Evolutionary conservation across 2,113 vertebrate genomes (phyloP).

Genomic region (Camelus bactrianus): DNA sequence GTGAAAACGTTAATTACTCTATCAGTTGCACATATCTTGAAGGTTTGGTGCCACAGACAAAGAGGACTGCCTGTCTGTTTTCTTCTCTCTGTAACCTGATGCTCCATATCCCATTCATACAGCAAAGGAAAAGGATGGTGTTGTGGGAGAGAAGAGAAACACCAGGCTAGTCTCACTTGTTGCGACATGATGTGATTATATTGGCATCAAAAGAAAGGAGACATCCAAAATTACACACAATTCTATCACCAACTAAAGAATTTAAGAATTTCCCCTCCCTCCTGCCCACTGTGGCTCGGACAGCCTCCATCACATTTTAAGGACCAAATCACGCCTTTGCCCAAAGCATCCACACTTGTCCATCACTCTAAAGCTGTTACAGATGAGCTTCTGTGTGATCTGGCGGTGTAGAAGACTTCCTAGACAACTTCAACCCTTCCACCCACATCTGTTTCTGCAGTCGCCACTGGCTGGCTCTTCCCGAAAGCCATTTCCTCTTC

Average conservation of each 20-base stretch:
- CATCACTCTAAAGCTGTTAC: not conserved
- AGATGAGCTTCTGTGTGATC: not conserved
- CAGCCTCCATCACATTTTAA: not conserved
- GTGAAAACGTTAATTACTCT: not conserved
- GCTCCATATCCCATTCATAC: not conserved
- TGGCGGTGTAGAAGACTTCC: not conserved
- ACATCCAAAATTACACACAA: not conserved
- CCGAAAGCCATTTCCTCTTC: not conserved
- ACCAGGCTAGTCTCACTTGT: not conserved
- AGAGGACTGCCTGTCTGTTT: not conserved
- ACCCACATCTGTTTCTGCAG: rapidly evolving
- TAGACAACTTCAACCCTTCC: not conserved
- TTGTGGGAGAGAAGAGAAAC: not conserved
- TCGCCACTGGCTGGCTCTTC: not conserved
- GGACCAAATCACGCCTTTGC: not conserved
- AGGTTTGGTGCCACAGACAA: not conserved
- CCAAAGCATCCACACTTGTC: not conserved
- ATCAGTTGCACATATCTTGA: too few species aligned
- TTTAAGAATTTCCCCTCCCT: not conserved
- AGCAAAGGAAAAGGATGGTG: not conserved
- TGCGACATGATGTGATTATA: not conserved
- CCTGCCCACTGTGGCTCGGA: not conserved
- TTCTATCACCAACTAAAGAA: not conserved
- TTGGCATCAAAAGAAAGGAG: not conserved
- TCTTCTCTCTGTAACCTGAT: not conserved